Conservation (phyloP, 2,113 vertebrate genomes). For the Protobothrops mucrosquamatus region DNA sequence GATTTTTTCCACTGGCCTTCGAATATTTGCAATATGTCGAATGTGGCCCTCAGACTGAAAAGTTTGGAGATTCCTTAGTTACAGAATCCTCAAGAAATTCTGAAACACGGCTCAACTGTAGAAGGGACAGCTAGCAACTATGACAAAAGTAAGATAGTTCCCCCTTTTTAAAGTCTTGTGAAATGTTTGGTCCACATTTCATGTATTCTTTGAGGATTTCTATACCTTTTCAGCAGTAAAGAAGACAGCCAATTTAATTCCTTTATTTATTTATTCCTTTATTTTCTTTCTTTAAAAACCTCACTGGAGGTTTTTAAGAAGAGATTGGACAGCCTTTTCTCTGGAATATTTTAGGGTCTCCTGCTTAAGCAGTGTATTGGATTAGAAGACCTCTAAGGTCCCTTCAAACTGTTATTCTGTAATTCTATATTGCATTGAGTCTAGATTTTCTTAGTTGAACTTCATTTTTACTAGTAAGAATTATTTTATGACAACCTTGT, state of each 20-base stretch:
- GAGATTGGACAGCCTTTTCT: background rate
- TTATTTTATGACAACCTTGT: background rate
- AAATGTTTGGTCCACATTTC: background rate
- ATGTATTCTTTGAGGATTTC: background rate
- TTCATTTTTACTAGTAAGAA: background rate
- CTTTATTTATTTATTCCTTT: too few species aligned
- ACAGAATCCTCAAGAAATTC: background rate
- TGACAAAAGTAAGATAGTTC: background rate
- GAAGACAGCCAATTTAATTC: too few species aligned
- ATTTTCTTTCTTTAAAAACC: too few species aligned
- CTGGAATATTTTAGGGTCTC: background rate
- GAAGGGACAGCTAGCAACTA: background rate
- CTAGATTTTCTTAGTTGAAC: background rate
- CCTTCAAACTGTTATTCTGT: background rate
- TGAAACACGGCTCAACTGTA: background rate
- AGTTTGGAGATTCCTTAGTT: background rate
- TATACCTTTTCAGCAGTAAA: too few species aligned
- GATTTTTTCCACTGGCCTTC: background rate
- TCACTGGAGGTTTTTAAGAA: background rate
- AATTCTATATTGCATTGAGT: background rate
- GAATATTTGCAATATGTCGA: background rate
- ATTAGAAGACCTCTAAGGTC: background rate
- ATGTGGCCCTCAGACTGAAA: background rate
- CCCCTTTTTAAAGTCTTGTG: background rate
- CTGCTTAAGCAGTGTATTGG: background rate